A percentile compares a stretch with the other conserved stretches of the same genome.
phyloP scores from a whole-genome alignment of 2,113 vertebrate species.

The Microtus oregoni region DNA sequence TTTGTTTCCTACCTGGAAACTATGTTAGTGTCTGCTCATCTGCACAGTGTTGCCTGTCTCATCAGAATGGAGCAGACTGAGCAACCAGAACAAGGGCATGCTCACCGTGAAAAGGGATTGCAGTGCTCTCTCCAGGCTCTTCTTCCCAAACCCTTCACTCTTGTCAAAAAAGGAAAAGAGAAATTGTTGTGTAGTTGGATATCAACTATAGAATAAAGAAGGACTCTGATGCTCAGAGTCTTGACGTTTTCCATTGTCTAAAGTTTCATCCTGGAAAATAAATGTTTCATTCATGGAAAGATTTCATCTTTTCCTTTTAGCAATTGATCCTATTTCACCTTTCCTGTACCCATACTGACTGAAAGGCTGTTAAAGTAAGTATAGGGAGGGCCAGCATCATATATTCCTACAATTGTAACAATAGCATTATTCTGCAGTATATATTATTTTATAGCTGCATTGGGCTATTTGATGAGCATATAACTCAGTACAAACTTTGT shows the following conservation, averaged over 20 bases:
- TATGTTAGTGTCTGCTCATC: not conserved
- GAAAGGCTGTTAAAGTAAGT: constrained; percentile 29
- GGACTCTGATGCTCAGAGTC: not conserved
- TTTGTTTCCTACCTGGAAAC: constrained; percentile 59
- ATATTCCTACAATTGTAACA: not conserved
- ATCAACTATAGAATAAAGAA: constrained; percentile 25
- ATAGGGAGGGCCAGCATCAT: not conserved
- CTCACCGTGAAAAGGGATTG: constrained; percentile 36
- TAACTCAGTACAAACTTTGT: not conserved
- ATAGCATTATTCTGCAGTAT: not conserved
- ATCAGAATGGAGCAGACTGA: constrained; percentile 42
- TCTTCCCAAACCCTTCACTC: constrained; percentile 16
- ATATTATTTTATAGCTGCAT: not conserved
- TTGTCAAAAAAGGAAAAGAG: constrained; percentile 64
- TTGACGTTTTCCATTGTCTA: constrained; percentile 43
- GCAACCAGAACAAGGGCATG: constrained; percentile 52
- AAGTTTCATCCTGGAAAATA: constrained; percentile 44
- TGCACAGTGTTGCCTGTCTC: not conserved
- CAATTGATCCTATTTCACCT: not conserved
- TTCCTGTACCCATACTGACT: not conserved
- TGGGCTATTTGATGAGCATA: not conserved
- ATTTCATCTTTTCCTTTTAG: constrained; percentile 56
- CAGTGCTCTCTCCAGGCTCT: not conserved
- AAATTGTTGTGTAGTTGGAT: constrained; percentile 57
- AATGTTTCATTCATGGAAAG: constrained; percentile 43